Percentiles rank a stretch among this genome's conserved stretches.
Evolutionary conservation across 64 coral and sea anemone species (phyloP).

Genomic region (Montipora sp.): DNA sequence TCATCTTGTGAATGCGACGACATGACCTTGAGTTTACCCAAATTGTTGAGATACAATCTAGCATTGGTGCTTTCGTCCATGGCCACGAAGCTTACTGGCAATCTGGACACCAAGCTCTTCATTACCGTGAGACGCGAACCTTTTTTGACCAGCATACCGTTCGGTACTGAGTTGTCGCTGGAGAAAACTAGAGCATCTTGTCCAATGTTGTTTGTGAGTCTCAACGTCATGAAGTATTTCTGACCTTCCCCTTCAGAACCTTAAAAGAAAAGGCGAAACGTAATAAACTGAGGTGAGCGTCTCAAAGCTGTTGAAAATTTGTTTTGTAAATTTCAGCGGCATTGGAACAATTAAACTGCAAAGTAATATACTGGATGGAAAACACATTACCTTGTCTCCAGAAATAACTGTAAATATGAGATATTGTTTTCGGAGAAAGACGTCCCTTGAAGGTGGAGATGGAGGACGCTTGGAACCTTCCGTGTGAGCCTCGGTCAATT

Average conservation of each 20-base stretch:
- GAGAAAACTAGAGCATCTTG: slow-evolving; percentile 32
- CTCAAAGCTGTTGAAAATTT: too few species aligned
- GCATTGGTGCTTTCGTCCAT: slow-evolving; percentile 10
- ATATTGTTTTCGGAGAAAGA: slow-evolving; percentile 40
- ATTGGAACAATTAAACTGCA: too few species aligned
- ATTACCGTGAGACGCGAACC: slow-evolving; percentile 2
- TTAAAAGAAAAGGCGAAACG: background rate
- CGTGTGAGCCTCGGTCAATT: background rate
- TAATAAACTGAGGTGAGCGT: background rate
- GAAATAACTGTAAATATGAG: slow-evolving; percentile 51
- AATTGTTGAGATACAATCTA: slow-evolving; percentile 41
- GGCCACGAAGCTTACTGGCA: slow-evolving; percentile 4
- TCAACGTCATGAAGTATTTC: slow-evolving; percentile 51
- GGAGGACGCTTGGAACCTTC: slow-evolving; percentile 44
- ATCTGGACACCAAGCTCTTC: slow-evolving; percentile 20
- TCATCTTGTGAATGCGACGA: slow-evolving; percentile 40
- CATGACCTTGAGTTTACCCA: slow-evolving; percentile 31
- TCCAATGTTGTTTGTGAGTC: slow-evolving; percentile 46
- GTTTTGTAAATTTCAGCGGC: too few species aligned
- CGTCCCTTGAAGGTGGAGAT: slow-evolving; percentile 26
- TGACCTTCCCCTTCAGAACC: slow-evolving; percentile 56
- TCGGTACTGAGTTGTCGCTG: slow-evolving; percentile 37
- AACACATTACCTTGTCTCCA: slow-evolving; percentile 54
- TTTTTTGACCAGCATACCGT: slow-evolving; percentile 52
- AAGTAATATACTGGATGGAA: background rate